phyloP scores from a whole-genome alignment of 2,888 invertebrate species.

The Drosophila affinis region DNA sequence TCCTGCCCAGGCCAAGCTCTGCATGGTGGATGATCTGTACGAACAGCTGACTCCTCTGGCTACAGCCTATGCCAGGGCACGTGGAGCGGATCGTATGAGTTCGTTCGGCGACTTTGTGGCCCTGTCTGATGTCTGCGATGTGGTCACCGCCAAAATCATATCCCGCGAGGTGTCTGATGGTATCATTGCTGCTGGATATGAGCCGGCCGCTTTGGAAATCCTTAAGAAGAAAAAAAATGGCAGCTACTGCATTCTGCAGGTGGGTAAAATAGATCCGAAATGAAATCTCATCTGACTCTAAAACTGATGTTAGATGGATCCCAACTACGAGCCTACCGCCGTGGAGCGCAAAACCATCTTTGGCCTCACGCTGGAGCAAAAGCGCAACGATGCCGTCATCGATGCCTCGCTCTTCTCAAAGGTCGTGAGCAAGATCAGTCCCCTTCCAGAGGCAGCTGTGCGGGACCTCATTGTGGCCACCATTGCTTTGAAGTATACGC shows the following conservation, averaged over 20 bases:
- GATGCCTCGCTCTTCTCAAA: slow-evolving; percentile 91
- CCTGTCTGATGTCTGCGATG: slow-evolving; percentile 95
- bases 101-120: slow-evolving; percentile 99
- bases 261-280: slow-evolving; percentile 57
- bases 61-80: slow-evolving; percentile 96
- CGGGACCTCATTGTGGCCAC: slow-evolving; percentile 97
- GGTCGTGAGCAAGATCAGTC: slow-evolving; percentile 89
- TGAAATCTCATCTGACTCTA: background rate
- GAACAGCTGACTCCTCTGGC: slow-evolving; percentile 91
- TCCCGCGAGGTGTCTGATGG: slow-evolving; percentile 98
- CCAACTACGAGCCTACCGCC: slow-evolving; percentile 90
- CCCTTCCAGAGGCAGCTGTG: slow-evolving; percentile 89
- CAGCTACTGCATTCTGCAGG: slow-evolving; percentile 93
- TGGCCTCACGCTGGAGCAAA: slow-evolving; percentile 93
- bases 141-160: slow-evolving; percentile 94
- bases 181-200: slow-evolving; percentile 97
- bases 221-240: slow-evolving; percentile 98
- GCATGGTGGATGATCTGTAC: slow-evolving; percentile 95
- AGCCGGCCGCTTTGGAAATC: slow-evolving; percentile 91
- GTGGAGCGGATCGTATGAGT: slow-evolving; percentile 99
- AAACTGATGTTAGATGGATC: slow-evolving; percentile 89
- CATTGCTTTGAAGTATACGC: slow-evolving; percentile 98
- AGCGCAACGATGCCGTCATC: slow-evolving; percentile 94
- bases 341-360: slow-evolving; percentile 93
- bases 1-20: slow-evolving; percentile 91